Evolutionary conservation across 2,113 vertebrate species (phyloP).

Genomic region (Plotosus lineatus): DNA sequence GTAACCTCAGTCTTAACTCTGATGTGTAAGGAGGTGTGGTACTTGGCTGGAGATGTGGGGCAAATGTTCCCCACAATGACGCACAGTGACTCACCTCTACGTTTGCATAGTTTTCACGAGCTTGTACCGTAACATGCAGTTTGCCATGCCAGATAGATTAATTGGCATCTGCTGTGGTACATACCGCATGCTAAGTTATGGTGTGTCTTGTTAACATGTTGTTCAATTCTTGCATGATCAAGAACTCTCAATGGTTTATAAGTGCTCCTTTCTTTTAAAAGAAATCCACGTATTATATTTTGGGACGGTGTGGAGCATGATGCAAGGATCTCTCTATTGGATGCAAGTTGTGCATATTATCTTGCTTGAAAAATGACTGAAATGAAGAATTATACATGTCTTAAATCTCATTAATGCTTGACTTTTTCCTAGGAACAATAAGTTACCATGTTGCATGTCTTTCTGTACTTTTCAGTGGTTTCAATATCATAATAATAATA

Average conservation of each 20-base stretch:
- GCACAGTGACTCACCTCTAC: conserved; percentile 51
- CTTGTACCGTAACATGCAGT: conserved; percentile 32
- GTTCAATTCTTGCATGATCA: conserved; percentile 68
- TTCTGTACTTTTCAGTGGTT: conserved; percentile 49
- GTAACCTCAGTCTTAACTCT: conserved; percentile 92
- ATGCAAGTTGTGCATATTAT: conserved; percentile 17
- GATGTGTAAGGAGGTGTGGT: conserved; percentile 78
- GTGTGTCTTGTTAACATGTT: conserved; percentile 61
- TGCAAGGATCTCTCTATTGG: conserved; percentile 22
- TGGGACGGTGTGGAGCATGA: neutral
- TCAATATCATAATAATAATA: conserved; percentile 8
- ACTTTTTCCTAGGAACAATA: conserved; percentile 2
- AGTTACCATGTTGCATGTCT: conserved; percentile 42
- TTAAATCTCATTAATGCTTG: conserved; percentile 27
- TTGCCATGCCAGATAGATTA: conserved; percentile 42
- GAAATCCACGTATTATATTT: conserved; percentile 10
- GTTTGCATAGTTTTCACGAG: conserved; percentile 74
- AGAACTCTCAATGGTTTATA: conserved; percentile 54
- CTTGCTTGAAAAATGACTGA: conserved; percentile 19
- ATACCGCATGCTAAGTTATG: conserved; percentile 58
- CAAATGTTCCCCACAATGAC: conserved; percentile 8
- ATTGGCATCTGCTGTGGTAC: conserved; percentile 53
- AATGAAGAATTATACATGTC: conserved; percentile 28
- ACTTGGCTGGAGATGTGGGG: conserved; percentile 59
- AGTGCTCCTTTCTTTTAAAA: conserved; percentile 12